Percentiles rank a stretch among this genome's conserved stretches.
Conservation (phyloP, 2,113 vertebrate genomes). For the Cnemophilus loriae region DNA sequence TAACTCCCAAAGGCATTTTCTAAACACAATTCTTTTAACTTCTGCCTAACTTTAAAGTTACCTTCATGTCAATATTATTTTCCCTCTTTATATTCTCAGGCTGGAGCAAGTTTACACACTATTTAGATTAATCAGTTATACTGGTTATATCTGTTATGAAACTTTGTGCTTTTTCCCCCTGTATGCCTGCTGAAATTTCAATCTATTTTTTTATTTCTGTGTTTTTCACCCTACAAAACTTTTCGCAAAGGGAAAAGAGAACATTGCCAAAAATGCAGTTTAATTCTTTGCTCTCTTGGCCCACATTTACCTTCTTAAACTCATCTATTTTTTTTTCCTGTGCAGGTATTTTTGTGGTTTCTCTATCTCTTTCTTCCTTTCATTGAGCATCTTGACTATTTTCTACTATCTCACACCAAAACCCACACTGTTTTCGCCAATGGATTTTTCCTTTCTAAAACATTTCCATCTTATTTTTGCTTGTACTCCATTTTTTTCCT, state of each 20-base stretch:
- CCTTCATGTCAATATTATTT: neutral
- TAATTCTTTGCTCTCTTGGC: neutral
- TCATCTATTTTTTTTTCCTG: neutral
- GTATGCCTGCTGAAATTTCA: neutral
- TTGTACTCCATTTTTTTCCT: neutral
- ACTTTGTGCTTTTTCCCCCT: neutral
- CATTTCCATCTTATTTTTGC: neutral
- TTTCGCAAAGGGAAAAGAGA: neutral
- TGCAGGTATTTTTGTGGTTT: neutral
- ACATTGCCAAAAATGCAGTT: neutral
- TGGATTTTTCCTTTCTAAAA: neutral
- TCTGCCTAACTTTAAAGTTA: neutral
- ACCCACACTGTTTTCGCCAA: neutral
- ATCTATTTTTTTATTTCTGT: neutral
- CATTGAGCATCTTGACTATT: neutral
- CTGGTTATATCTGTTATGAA: neutral
- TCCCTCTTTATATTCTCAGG: neutral
- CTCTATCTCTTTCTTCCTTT: neutral
- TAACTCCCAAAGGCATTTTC: neutral
- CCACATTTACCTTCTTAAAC: neutral
- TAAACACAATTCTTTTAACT: neutral
- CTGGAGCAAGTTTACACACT: neutral
- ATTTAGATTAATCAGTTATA: neutral
- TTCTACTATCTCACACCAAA: neutral
- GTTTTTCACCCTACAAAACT: neutral